Evolutionary conservation across 2,888 invertebrate species (phyloP), one percentile per base, ranked within the genome.

Genomic region (Leptura quadrifasciata): DNA sequence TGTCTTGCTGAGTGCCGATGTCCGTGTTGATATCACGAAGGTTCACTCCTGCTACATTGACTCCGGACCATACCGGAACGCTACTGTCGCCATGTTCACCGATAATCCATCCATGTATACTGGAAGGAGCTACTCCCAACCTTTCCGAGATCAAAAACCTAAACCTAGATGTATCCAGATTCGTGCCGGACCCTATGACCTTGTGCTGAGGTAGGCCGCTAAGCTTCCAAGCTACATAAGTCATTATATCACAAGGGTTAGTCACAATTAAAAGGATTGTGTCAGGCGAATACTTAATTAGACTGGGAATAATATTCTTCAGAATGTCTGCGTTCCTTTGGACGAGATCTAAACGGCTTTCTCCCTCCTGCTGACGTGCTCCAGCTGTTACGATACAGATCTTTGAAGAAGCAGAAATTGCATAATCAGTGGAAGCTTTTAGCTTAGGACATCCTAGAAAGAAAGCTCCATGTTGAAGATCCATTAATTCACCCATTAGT

Each of bases 21-120:
- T 91, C 90, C 20, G 95, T 94, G 87, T 96, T 94, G 47, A 97
- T 86, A 82, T 96, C 96, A 80, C 93, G 92, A 74, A 97, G 91
- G 3, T 95, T 92, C 0, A 97, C 96, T 8, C 97, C 98, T 8
- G 96, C 97, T 60, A 98, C 93, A 89, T 97, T 97, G 21, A 97
- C 97, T 10, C 96, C 96, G 0, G 97, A 97, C 97, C 97, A 98
- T 0, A 98, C 95, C 9, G 97, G 95, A 77, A 97, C 96, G 70
- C 89, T 86, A 71, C 86, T 85, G 85, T 98, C 98, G 0, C 98
- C 98, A 85, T 98, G 98, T 87, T 98, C 98, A 31, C 98, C 98
- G 85, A 98, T 96, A 85, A 98, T 95, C 93, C 96, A 98, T 0
- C 96, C 97, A 87, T 98, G 97, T 85, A 95, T 95, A 80, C 95